A percentile compares a stretch with the other conserved stretches of the same genome.
Evolutionary conservation across 37 sponge, comb jelly and placozoan genomes (phyloP).

Genomic region (Aphrocallistes beatrix): DNA sequence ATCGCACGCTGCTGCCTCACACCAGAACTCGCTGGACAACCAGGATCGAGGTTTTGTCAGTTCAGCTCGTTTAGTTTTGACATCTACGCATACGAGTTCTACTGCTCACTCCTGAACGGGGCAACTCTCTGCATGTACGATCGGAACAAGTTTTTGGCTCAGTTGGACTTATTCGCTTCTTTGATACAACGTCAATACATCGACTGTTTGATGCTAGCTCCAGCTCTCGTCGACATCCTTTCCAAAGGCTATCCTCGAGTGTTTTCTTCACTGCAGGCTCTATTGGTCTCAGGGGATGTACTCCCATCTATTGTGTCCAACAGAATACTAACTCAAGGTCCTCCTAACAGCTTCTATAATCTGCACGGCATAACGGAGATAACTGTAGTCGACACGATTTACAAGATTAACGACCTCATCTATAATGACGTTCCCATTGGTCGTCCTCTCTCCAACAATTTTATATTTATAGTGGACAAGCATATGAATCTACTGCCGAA

Average conservation of each 20-base stretch:
- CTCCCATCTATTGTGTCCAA: not conserved
- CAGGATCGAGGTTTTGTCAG: not conserved
- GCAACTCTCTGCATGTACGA: not conserved
- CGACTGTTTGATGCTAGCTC: constrained; percentile 10
- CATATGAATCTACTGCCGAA: not conserved
- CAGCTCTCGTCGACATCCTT: not conserved
- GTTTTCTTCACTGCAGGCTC: not conserved
- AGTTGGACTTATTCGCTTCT: not conserved
- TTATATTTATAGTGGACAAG: not conserved
- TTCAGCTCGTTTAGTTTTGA: not conserved
- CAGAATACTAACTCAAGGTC: not conserved
- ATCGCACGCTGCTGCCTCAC: not conserved
- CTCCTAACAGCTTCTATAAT: not conserved
- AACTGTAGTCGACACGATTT: not conserved
- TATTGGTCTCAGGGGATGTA: not conserved
- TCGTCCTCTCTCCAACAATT: not conserved
- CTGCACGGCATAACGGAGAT: not conserved
- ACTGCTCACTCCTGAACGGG: not conserved
- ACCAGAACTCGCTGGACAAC: not conserved
- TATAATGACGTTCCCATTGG: constrained; percentile 1
- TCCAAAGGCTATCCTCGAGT: not conserved
- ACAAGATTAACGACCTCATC: not conserved
- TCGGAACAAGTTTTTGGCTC: not conserved
- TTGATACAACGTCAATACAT: not conserved
- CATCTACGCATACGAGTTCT: not conserved